These are phyloP conservation scores for Netelia melanura DNA, from an alignment of 2,888 invertebrate genomes.

Conservation along the genomic window DNA sequence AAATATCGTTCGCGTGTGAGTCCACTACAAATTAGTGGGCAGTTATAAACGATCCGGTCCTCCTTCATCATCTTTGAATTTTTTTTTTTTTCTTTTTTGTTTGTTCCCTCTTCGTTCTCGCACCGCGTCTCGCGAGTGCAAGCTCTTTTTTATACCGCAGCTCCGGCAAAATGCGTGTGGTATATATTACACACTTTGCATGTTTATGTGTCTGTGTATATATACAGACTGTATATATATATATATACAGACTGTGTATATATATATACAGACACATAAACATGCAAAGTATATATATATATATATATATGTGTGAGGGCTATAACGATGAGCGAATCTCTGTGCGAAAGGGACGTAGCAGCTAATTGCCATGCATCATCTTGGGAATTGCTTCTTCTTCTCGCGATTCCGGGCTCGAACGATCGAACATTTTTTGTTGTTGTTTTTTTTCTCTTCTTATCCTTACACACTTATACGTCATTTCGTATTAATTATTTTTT, in stretches of 20 bases:
- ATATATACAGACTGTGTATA: too few species aligned
- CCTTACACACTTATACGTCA: too few species aligned
- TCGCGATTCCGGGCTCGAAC: not conserved
- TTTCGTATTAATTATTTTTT: too few species aligned
- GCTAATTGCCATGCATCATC: constrained; percentile 59
- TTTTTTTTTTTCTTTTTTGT: constrained; percentile 61
- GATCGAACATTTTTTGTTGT: too few species aligned
- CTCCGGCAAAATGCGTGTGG: constrained; percentile 44
- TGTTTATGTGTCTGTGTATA: not conserved
- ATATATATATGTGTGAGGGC: not conserved
- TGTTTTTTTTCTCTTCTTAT: too few species aligned
- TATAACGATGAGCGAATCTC: constrained; percentile 29
- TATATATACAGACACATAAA: too few species aligned
- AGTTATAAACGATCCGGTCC: constrained; percentile 81
- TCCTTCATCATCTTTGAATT: constrained; percentile 71
- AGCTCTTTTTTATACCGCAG: constrained; percentile 30
- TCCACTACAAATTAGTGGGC: constrained; percentile 81
- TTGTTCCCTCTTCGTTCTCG: constrained; percentile 56
- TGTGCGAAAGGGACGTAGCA: constrained; percentile 40
- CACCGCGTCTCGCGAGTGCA: constrained; percentile 46
- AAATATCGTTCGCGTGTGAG: constrained; percentile 62
- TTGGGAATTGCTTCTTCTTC: constrained; percentile 30
- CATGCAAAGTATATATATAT: not conserved
- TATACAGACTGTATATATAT: too few species aligned
- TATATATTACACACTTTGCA: constrained; percentile 17